A percentile compares a stretch with the other conserved stretches of the same genome.
phyloP scores from a whole-genome alignment of 2,888 invertebrate genomes.

The Diaphora mendica region DNA sequence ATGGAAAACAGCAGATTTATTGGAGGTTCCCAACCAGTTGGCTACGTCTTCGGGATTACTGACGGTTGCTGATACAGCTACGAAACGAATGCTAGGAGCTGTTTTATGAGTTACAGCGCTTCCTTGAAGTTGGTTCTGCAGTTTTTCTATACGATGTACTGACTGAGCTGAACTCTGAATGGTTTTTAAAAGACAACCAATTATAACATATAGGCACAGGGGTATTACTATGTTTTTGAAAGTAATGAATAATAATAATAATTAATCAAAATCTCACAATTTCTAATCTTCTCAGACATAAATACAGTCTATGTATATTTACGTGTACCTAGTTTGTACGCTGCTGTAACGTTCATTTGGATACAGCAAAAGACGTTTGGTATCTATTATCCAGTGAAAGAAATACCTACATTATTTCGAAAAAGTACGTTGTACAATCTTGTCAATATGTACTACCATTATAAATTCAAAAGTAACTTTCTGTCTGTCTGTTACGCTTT shows the following conservation, averaged over 20 bases:
- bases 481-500: no score
- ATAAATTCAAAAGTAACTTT: no score
- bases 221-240: neutral
- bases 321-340: no score
- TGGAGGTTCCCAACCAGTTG: conserved; percentile 88
- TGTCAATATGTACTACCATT: no score
- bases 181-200: neutral
- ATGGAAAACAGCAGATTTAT: conserved; percentile 81
- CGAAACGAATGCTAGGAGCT: conserved; percentile 85
- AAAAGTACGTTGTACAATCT: no score
- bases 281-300: no score
- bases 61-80: conserved; percentile 93
- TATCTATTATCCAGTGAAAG: neutral
- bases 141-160: conserved; percentile 71
- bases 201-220: neutral
- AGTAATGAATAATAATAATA: no score
- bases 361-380: neutral
- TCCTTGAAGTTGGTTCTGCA: conserved; percentile 66
- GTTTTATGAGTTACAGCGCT: conserved; percentile 32
- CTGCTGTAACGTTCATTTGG: no score
- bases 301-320: no score
- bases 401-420: no score
- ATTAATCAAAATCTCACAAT: no score
- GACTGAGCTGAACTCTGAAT: conserved; percentile 75
- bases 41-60: conserved; percentile 92